Evolutionary conservation across 2,797 vertebrate species (phyloP), one percentile per base, ranked within the genome.

Genomic region (Sternotherus odoratus): DNA sequence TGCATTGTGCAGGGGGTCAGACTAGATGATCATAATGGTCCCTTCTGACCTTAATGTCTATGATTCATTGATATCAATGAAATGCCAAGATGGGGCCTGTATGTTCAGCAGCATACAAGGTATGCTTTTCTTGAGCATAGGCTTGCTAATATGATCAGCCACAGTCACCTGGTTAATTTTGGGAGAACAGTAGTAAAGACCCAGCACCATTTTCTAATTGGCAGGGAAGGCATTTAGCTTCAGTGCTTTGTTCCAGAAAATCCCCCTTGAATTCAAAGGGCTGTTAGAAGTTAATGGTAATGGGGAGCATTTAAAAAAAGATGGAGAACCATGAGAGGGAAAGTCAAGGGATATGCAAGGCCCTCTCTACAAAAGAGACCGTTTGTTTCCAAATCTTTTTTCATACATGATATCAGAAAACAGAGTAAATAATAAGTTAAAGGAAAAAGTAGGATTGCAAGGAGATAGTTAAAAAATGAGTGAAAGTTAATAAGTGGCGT

Each of bases 221-320:
- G 15, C 28, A 66, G 88, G 19, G 13, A 51, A 12, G 77, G n/a
- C 24, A 5, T 85, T 89, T 88, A 21, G 43, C 88, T 75, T 81
- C n/a, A 57, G 4, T 74, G n/a, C 88, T 88, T 79, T 77, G 26
- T 87, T 94, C 36, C 69, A 78, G 75, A 93, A 92, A 87, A 72
- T 86, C 82, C 21, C 66, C 72, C 60, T 85, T 43, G 43, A 94
- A 51, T 86, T 57, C 6, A 48, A 91, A 94, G 79, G 36, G 43
- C 48, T 87, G 19, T 17, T 89, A 78, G 33, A 5, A 79, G 51
- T 69, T 39, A 36, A 69, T 79, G 74, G 4, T n/a, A 86, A 79
- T 46, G 50, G 85, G 28, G n/a, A 90, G n/a, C 74, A 69, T 24
- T 53, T 86, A 94, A 81, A 92, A 89, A 86, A 49, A 79, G 23